phyloP scores from a whole-genome alignment of 2,797 vertebrate species.

The Myotis daubentonii region DNA sequence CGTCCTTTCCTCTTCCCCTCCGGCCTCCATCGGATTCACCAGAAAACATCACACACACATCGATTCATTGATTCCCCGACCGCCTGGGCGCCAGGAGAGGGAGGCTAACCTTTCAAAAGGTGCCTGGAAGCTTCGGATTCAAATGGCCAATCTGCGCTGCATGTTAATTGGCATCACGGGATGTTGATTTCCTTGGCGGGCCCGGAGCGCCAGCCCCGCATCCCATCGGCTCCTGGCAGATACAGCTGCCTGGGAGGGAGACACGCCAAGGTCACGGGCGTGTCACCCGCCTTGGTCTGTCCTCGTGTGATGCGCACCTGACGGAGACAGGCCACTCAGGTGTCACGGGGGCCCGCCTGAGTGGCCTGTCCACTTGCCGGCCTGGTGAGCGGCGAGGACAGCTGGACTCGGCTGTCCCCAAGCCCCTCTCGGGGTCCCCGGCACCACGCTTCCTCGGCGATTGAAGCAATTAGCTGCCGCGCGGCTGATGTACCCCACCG shows the following conservation, averaged over 20 bases:
- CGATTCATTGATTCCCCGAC: conserved; percentile 69
- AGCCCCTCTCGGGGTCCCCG: conserved; percentile 92
- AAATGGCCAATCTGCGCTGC: neutral
- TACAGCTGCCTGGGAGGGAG: neutral
- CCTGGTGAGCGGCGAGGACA: conserved; percentile 91
- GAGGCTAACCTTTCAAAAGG: conserved; percentile 58
- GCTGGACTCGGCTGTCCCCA: conserved; percentile 96
- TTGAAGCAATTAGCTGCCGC: conserved; percentile 99
- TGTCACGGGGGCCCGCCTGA: neutral
- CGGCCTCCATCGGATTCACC: neutral
- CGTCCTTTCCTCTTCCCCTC: neutral
- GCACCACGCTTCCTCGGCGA: conserved; percentile 92
- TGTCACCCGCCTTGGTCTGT: neutral
- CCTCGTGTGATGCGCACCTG: rapidly evolving
- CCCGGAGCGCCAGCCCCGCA: neutral
- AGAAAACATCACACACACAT: conserved; percentile 40
- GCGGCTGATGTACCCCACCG: conserved; percentile 94
- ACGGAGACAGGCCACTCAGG: neutral
- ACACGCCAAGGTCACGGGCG: rapidly evolving
- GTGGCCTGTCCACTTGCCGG: conserved; percentile 89
- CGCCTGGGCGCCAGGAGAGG: neutral
- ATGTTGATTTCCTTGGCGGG: conserved; percentile 13
- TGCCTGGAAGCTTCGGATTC: conserved; percentile 1
- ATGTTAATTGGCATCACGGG: neutral
- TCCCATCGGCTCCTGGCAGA: neutral